A percentile compares a stretch with the other conserved stretches of the same genome.
Conservation (phyloP, 2,113 vertebrate species). For the Xiphophorus maculatus region DNA sequence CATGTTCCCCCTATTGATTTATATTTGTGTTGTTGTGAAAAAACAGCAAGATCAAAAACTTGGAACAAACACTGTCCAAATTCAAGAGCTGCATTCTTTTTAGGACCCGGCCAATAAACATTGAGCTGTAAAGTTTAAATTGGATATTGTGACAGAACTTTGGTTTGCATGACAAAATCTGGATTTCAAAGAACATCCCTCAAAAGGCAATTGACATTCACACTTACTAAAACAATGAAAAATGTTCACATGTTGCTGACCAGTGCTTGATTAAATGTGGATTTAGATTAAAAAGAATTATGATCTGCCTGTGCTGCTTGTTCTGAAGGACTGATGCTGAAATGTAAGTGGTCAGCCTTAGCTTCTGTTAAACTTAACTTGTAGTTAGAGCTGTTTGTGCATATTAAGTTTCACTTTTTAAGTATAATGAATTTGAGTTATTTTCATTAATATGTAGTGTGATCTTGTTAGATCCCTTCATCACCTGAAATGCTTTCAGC, state of each 20-base stretch:
- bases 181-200: not conserved
- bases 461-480: slow-evolving; percentile 46
- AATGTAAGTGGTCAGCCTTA: not conserved
- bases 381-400: not conserved
- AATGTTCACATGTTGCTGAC: not conserved
- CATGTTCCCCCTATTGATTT: too few relatives aligned
- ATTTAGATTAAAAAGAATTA: not conserved
- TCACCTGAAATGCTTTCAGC: slow-evolving; percentile 21
- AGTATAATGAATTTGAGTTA: slow-evolving; percentile 1
- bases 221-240: not conserved
- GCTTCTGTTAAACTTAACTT: not conserved
- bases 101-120: too few relatives aligned
- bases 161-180: not conserved
- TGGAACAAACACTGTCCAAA: too few relatives aligned
- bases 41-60: too few relatives aligned
- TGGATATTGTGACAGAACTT: not conserved
- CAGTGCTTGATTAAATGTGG: not conserved
- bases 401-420: slow-evolving; percentile 4
- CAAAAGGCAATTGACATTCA: not conserved
- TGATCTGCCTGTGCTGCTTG: not conserved
- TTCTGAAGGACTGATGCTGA: not conserved
- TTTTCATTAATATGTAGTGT: slow-evolving; percentile 41
- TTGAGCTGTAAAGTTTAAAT: not conserved
- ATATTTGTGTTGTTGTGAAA: too few relatives aligned
- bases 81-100: too few relatives aligned